Evolutionary conservation across 2,797 vertebrate genomes (phyloP).

Genomic region (Halcyon leucocephala): DNA sequence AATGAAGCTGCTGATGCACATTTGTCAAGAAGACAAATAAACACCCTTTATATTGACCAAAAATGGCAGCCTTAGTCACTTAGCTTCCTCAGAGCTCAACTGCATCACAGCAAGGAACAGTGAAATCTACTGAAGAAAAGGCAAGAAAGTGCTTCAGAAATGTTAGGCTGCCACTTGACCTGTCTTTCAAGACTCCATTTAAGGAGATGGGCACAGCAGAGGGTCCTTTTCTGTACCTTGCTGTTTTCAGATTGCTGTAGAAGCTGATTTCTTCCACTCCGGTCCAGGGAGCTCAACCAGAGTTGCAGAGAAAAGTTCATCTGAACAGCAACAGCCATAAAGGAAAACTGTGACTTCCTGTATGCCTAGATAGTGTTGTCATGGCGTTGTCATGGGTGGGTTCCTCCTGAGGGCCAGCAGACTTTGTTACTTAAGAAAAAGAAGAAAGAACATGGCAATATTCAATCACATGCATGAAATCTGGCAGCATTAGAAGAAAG

Average conservation of each 20-base stretch:
- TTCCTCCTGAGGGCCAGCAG: background rate
- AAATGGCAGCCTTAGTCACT: background rate
- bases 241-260: background rate
- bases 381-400: background rate
- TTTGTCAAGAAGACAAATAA: slow-evolving; percentile 59
- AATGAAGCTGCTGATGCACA: slow-evolving; percentile 12
- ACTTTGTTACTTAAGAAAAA: background rate
- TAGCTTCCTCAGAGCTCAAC: background rate
- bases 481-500: background rate
- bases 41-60: slow-evolving; percentile 1
- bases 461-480: background rate
- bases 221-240: background rate
- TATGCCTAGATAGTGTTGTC: background rate
- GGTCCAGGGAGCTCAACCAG: background rate
- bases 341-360: background rate
- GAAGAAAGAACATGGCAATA: background rate
- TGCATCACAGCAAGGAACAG: background rate
- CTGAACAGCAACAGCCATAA: background rate
- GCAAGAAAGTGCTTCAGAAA: background rate
- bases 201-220: background rate
- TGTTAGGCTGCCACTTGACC: background rate
- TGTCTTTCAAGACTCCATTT: background rate
- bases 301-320: background rate
- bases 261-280: background rate
- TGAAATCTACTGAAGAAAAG: background rate